Evolutionary conservation across 1,140 invertebrate genomes (phyloP).

Genomic region (Drosophila lacertosa): DNA sequence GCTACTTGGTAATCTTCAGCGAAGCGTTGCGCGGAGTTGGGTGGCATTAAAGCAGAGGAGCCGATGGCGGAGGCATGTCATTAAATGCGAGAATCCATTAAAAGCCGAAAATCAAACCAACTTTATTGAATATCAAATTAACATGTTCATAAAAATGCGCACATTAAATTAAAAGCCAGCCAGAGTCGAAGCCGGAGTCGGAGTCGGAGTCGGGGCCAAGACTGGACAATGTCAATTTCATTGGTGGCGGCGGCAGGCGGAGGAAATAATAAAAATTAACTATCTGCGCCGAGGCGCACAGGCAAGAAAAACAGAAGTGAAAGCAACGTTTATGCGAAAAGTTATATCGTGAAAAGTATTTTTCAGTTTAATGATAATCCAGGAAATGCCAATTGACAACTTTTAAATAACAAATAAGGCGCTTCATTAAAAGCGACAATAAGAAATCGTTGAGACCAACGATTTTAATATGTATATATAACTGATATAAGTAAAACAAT

Average conservation of each 20-base stretch:
- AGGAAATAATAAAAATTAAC: constrained; percentile 79
- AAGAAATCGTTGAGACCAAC: too few relatives aligned
- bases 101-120: constrained; percentile 82
- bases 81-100: constrained; percentile 79
- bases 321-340: constrained; percentile 56
- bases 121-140: constrained; percentile 83
- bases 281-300: constrained; percentile 47
- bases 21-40: constrained; percentile 48
- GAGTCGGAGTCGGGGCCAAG: constrained; percentile 4
- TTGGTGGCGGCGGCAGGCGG: constrained; percentile 39
- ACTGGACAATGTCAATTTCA: constrained; percentile 59
- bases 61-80: constrained; percentile 53
- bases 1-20: constrained; percentile 52
- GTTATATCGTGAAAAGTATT: constrained; percentile 28
- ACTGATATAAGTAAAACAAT: too few relatives aligned
- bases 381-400: not conserved
- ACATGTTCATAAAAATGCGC: constrained; percentile 82
- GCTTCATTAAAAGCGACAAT: constrained; percentile 1
- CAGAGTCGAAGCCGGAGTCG: too few relatives aligned
- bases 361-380: constrained; percentile 8
- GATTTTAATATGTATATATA: too few relatives aligned
- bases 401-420: not conserved
- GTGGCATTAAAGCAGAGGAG: constrained; percentile 35
- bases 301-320: constrained; percentile 12
- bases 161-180: constrained; percentile 76